These are phyloP conservation scores for Echeneis naucrates DNA, from an alignment of 2,797 vertebrate species.

Conservation along the genomic window DNA sequence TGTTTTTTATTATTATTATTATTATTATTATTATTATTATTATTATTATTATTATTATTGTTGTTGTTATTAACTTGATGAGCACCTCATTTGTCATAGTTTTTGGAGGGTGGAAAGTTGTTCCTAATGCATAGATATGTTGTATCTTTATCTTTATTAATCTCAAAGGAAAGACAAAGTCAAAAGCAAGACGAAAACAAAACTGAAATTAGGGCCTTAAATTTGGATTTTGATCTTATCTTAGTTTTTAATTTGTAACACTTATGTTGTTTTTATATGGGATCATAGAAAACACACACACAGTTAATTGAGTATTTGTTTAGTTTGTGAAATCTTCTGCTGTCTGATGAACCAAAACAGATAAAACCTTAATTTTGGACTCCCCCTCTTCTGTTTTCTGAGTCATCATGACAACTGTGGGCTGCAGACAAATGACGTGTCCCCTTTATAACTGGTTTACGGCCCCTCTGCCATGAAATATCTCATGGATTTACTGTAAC, in stretches of 20 bases:
- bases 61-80: neutral
- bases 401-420: constrained; percentile 37
- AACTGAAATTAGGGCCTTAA: neutral
- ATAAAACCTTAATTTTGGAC: constrained; percentile 10
- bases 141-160: neutral
- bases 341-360: neutral
- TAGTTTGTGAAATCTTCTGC: constrained; percentile 2
- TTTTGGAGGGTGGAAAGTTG: too few relatives aligned
- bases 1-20: neutral
- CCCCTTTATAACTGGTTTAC: constrained; percentile 42
- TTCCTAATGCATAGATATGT: too few relatives aligned
- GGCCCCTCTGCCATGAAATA: constrained; percentile 56
- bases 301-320: neutral
- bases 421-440: constrained; percentile 47
- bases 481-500: constrained; percentile 72
- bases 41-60: too few relatives aligned
- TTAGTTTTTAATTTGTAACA: neutral
- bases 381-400: constrained; percentile 29
- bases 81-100: neutral
- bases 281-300: neutral
- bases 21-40: too few relatives aligned
- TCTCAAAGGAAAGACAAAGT: neutral
- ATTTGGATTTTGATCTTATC: neutral
- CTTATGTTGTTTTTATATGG: neutral
- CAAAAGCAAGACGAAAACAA: neutral